Conservation (phyloP, 1,140 invertebrate species). For the Carcinoscorpius rotundicauda region DNA sequence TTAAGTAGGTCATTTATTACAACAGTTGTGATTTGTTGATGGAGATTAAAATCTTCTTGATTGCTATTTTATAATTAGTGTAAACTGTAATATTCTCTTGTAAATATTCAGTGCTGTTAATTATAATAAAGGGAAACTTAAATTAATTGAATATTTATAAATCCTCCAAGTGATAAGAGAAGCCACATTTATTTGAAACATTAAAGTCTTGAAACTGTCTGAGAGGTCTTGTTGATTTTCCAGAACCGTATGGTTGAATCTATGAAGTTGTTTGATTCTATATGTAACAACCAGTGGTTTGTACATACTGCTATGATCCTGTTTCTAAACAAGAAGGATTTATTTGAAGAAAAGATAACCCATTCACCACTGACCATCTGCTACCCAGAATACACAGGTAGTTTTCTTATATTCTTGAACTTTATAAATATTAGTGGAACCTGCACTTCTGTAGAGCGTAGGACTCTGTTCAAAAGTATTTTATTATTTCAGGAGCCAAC, state of each 20-base stretch:
- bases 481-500: slow-evolving; percentile 49
- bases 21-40: too few species aligned
- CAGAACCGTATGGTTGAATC: slow-evolving; percentile 91
- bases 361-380: slow-evolving; percentile 95
- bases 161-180: neutral
- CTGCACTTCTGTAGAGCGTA: too few species aligned
- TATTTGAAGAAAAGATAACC: slow-evolving; percentile 94
- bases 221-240: too few species aligned
- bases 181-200: too few species aligned
- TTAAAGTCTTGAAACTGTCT: too few species aligned
- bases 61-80: too few species aligned
- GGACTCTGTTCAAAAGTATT: neutral
- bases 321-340: slow-evolving; percentile 98
- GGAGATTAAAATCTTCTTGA: too few species aligned
- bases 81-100: too few species aligned
- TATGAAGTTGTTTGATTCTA: slow-evolving; percentile 95
- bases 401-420: too few species aligned
- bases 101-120: slow-evolving; percentile 30
- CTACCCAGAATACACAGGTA: slow-evolving; percentile 82
- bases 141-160: slow-evolving; percentile 8
- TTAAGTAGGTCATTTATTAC: too few species aligned
- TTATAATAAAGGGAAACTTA: neutral
- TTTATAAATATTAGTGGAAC: too few species aligned
- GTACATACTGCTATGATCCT: slow-evolving; percentile 97
- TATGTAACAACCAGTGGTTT: slow-evolving; percentile 99